Evolutionary conservation across 64 coral and sea anemone genomes (phyloP), one percentile per base, ranked within the genome.

Genomic region (Cladopsammia gracilis): DNA sequence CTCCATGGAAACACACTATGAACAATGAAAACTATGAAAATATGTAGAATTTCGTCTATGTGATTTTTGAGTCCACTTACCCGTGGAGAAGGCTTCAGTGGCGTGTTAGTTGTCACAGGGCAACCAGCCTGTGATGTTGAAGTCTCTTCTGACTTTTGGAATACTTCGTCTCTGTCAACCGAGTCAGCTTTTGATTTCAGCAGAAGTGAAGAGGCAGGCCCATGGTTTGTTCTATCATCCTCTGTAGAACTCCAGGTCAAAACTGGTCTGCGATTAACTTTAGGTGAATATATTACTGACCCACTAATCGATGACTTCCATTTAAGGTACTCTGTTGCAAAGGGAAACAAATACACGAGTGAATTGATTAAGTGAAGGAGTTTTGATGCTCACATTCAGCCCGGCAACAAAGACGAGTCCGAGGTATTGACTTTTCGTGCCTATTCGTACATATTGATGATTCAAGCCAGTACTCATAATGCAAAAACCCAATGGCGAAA

Each of bases 121-220:
- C 54, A 75, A 10, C 18, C 57, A 34, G 58, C 18, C 10, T 86
- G 53, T 49, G 86, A 51, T 71, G 58, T 18, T n/a, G 78, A 26
- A 45, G 34, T 56, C 43, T 84, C 78, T 43, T 66, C 86, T 75
- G 48, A 50, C 44, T 84, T 84, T 16, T 94, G 91, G 85, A 96
- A 96, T 48, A 96, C 95, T 13, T 96, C 95, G 34, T 93, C 90
- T 25, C 76, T 64, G 10, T 94, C 92, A 64, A 85, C 47, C 12
- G 93, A 90, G 24, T 91, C 89, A n/a, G 58, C 70, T 25, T 72
- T 61, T 18, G 84, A 65, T 64, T 93, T 86, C 19, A 23, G 60
- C 11, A 70, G 82, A 10, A 67, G 57, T 0, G 79, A 19, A 11
- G 13, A 15, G 45, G 71, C 18, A 15, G 43, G 14, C n/a, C 49